Percentiles rank a stretch among this genome's conserved stretches.
Evolutionary conservation across 1,140 invertebrate species (phyloP).

Genomic region (Phocides pigmalion): DNA sequence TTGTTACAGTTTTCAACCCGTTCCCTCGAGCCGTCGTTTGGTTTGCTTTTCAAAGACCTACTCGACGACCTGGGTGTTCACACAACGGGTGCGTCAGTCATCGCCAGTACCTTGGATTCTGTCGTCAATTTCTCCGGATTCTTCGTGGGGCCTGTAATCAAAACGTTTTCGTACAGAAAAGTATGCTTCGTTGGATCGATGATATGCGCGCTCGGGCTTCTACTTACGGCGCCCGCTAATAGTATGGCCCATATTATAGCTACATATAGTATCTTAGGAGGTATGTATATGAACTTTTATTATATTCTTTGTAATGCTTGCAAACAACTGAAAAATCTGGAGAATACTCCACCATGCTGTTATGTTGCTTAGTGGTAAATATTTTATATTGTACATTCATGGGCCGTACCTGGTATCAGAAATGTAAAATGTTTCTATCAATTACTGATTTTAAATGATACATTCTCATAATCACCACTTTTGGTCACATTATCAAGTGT

Average conservation of each 20-base stretch:
- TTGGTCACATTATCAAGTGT: too few species aligned
- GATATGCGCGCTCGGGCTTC: constrained; percentile 86
- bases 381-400: too few species aligned
- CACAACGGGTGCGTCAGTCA: constrained; percentile 89
- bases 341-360: too few species aligned
- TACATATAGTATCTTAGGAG: constrained; percentile 90
- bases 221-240: constrained; percentile 87
- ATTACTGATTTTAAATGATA: too few species aligned
- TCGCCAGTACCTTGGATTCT: constrained; percentile 89
- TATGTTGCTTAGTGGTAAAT: too few species aligned
- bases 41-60: constrained; percentile 89
- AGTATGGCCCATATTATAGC: constrained; percentile 89
- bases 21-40: constrained; percentile 91
- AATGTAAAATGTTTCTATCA: too few species aligned
- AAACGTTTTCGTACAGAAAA: constrained; percentile 89
- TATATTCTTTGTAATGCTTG: background rate
- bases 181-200: constrained; percentile 88
- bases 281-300: constrained; percentile 74
- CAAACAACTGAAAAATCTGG: too few species aligned
- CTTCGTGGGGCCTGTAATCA: constrained; percentile 89
- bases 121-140: constrained; percentile 91
- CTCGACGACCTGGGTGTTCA: constrained; percentile 86
- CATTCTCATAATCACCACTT: too few species aligned
- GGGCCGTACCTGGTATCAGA: too few species aligned
- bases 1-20: constrained; percentile 88